A percentile compares a stretch with the other conserved stretches of the same genome.
Evolutionary conservation across 2,113 vertebrate genomes (phyloP).

Genomic region (Alexandromys fortis): DNA sequence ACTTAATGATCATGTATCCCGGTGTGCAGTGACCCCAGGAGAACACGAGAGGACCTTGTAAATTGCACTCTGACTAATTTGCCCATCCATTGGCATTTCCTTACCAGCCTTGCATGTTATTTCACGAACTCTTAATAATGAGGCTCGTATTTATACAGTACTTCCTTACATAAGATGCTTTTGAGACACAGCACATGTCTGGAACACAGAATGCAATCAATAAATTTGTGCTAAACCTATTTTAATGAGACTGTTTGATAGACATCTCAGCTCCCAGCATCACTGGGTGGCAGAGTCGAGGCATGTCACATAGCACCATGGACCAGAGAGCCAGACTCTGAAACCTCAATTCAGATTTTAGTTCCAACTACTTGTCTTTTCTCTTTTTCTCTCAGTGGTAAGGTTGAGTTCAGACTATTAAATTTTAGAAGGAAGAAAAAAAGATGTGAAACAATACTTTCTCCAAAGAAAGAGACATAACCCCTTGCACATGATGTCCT

Average conservation of each 20-base stretch:
- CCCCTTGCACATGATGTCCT: constrained; percentile 44
- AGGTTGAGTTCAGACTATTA: constrained; percentile 54
- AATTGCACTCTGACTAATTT: constrained; percentile 69
- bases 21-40: constrained; percentile 65
- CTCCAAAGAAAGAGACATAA: constrained; percentile 55
- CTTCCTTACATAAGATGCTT: constrained; percentile 16
- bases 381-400: constrained; percentile 7
- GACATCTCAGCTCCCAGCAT: not conserved
- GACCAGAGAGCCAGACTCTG: not conserved
- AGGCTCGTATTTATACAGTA: not conserved
- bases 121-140: constrained; percentile 14
- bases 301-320: not conserved
- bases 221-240: not conserved
- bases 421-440: constrained; percentile 55
- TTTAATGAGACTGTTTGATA: not conserved
- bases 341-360: constrained; percentile 13
- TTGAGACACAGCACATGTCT: not conserved
- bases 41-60: constrained; percentile 48
- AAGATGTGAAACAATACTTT: constrained; percentile 55
- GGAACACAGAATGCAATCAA: not conserved
- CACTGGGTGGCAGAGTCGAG: not conserved
- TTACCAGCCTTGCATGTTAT: constrained; percentile 37
- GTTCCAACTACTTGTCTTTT: not conserved
- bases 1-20: constrained; percentile 77
- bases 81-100: constrained; percentile 27